These are phyloP conservation scores for Mesorhabditis spiculigera DNA, from an alignment of 2,888 invertebrate species.

Conservation along the genomic window DNA sequence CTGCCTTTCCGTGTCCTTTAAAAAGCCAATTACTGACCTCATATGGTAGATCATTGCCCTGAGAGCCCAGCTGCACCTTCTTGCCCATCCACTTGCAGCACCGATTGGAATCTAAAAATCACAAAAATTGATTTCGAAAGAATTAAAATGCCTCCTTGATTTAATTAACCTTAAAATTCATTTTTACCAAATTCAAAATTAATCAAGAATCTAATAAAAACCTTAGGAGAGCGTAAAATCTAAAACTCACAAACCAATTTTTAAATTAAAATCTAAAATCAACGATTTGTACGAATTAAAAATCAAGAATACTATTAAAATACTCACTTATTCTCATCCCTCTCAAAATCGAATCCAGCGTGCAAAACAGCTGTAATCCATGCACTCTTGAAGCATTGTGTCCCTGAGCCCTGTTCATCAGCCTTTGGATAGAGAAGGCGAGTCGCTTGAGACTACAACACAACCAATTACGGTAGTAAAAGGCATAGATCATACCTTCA, in stretches of 20 bases:
- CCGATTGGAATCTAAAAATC: constrained; percentile 18
- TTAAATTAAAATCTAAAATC: no score
- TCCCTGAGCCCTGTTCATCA: constrained; percentile 52
- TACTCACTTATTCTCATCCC: constrained; percentile 50
- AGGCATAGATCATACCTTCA: constrained; percentile 28
- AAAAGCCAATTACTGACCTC: constrained; percentile 21
- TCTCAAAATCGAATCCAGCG: constrained; percentile 63
- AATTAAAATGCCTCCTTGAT: no score
- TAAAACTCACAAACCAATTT: no score
- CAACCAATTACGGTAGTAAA: neutral
- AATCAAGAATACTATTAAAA: neutral
- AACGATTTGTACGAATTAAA: no score
- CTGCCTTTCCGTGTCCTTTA: no score
- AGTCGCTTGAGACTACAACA: constrained; percentile 24
- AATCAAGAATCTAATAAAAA: no score
- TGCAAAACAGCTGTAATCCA: constrained; percentile 65
- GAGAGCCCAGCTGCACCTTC: constrained; percentile 65
- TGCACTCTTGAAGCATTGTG: constrained; percentile 65
- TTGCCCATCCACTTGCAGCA: constrained; percentile 50
- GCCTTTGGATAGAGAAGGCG: constrained; percentile 44
- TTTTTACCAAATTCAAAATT: no score
- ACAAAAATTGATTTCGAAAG: no score
- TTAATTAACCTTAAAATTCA: no score
- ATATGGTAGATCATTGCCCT: constrained; percentile 63
- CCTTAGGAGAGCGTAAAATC: no score